Evolutionary conservation across 2,888 invertebrate genomes (phyloP), one percentile per base, ranked within the genome.

Genomic region (Thelaira solivaga): DNA sequence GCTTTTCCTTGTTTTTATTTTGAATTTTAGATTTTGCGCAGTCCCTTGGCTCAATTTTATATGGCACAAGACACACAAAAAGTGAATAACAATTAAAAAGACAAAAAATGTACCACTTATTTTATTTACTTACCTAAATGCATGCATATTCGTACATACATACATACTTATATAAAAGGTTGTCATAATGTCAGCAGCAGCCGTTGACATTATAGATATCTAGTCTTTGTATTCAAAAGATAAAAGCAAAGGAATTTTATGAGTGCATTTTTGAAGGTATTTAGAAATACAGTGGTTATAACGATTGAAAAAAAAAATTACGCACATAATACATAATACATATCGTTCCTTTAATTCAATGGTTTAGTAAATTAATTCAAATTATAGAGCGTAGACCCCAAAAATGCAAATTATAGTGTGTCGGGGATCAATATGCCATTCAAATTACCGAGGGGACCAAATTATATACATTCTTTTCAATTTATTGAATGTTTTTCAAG

Each of bases 1-100:
- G 18, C 16, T 16, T 49, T 51, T 31, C 29, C 26, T 29, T 18
- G 24, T 1, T 47, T 31, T 0, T 36, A 24, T 43, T 34, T 31
- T 43, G 45, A 31, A 39, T 55, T 49, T 49, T 22, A 22, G 74
- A 75, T 68, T 68, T 75, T 75, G 74, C 74, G 74, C 74, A 75
- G 24, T 68, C 55, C 55, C 64, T 20, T 64, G 41, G 22, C 59
- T 41, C 29, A 29, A 1, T 34, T 53, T 62, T 39, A 64, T 55
- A 29, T 62, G 22, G 39, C 55, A 64, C 72, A 55, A 22, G 47
- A n/a, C n/a, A n/a, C n/a, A n/a, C 22, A 20, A 55, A 62, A 62
- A 16, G 45, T 57, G 3, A 36, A 8, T 10, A 18, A 18, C 16
- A 18, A 34, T 8, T 10, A 29, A 41, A 20, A 1, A 41, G 6